Percentiles rank a stretch among this genome's conserved stretches.
phyloP scores from a whole-genome alignment of 2,888 invertebrate species.

The Netelia virgata region DNA sequence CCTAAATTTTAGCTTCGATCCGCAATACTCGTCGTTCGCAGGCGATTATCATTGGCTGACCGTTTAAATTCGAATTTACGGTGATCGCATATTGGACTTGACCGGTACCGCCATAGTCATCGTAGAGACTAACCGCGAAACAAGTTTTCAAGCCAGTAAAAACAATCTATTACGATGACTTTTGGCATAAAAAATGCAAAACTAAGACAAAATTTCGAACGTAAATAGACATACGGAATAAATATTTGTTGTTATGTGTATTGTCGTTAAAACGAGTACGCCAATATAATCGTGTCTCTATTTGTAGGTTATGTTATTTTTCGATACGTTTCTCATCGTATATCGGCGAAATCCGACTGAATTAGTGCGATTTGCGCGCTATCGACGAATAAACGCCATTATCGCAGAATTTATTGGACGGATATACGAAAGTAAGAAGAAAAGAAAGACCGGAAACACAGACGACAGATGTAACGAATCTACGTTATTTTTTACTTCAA shows the following conservation, averaged over 20 bases:
- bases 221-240: conserved; percentile 55
- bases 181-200: conserved; percentile 9
- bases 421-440: conserved; percentile 25
- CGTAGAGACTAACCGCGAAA: not conserved
- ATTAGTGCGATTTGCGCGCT: conserved; percentile 4
- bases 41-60: too few species aligned
- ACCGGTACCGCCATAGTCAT: not conserved
- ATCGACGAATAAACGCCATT: conserved; percentile 21
- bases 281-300: conserved; percentile 66
- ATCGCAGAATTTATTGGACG: conserved; percentile 25
- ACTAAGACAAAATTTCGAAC: conserved; percentile 59
- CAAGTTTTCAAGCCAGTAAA: not conserved
- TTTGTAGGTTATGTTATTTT: conserved; percentile 59
- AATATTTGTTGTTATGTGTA: conserved; percentile 68
- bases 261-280: conserved; percentile 68
- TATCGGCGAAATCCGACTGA: conserved; percentile 29
- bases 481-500: conserved; percentile 62
- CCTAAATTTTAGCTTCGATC: too few species aligned
- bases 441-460: conserved; percentile 9
- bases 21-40: too few species aligned
- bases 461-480: conserved; percentile 37
- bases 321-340: conserved; percentile 46
- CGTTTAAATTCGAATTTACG: not conserved
- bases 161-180: not conserved
- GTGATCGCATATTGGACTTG: conserved; percentile 26